phyloP scores from a whole-genome alignment of 2,888 invertebrate species.

The Tipula unca region DNA sequence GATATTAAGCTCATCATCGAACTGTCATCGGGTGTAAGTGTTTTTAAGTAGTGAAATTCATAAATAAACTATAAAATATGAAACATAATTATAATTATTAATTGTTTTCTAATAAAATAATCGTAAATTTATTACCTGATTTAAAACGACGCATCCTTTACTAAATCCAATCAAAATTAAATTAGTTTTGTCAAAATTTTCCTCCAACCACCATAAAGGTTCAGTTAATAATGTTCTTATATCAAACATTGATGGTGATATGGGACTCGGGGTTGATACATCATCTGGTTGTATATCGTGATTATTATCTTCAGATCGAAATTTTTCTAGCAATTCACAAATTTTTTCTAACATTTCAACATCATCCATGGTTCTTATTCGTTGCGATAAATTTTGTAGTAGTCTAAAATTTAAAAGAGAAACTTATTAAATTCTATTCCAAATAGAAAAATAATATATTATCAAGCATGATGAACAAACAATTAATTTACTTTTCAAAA shows the following conservation, averaged over 20 bases:
- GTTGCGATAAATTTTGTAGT: slow-evolving; percentile 48
- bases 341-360: slow-evolving; percentile 44
- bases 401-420: slow-evolving; percentile 37
- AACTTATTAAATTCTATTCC: background rate
- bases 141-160: slow-evolving; percentile 88
- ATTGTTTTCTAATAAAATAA: background rate
- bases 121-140: slow-evolving; percentile 46
- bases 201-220: slow-evolving; percentile 52
- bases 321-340: slow-evolving; percentile 9
- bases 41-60: slow-evolving; percentile 70
- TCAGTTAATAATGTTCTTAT: slow-evolving; percentile 29
- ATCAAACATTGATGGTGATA: background rate
- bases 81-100: background rate
- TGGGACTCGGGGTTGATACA: slow-evolving; percentile 1
- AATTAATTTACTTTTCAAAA: slow-evolving; percentile 51
- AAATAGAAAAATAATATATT: background rate
- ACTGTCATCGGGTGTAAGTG: slow-evolving; percentile 53
- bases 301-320: slow-evolving; percentile 16
- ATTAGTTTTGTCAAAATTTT: slow-evolving; percentile 50
- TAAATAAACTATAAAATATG: slow-evolving; percentile 54
- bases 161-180: slow-evolving; percentile 75
- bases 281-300: background rate
- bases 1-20: slow-evolving; percentile 56
- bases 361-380: slow-evolving; percentile 48
- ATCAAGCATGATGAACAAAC: background rate